Conservation (phyloP, 2,113 vertebrate genomes). For the Heterochromis multidens region DNA sequence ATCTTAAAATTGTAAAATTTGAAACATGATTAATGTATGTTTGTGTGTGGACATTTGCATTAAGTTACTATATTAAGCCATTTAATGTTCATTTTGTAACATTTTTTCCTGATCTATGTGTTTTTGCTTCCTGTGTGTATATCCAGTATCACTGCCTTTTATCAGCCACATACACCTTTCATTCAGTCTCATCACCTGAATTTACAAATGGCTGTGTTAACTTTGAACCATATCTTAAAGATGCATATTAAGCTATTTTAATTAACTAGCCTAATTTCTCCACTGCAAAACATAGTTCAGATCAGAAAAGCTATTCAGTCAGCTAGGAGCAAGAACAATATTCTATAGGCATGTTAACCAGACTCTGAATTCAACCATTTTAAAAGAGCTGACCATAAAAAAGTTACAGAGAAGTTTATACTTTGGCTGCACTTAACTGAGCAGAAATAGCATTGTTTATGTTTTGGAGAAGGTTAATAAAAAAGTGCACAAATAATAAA, state of each 20-base stretch:
- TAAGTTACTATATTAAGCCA: too few species aligned
- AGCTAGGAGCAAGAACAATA: not conserved
- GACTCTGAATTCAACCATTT: not conserved
- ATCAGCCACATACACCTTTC: not conserved
- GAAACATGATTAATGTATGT: too few species aligned
- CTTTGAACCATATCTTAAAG: not conserved
- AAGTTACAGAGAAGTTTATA: not conserved
- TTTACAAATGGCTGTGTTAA: not conserved
- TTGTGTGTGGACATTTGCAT: too few species aligned
- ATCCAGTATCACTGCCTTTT: not conserved
- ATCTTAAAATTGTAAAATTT: too few species aligned
- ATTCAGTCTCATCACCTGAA: accelerated
- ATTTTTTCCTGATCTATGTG: not conserved
- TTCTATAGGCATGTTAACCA: not conserved
- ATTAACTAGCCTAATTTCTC: not conserved
- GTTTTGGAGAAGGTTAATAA: not conserved
- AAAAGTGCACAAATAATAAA: not conserved
- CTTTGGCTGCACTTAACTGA: not conserved
- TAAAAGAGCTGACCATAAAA: not conserved
- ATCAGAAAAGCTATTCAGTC: not conserved
- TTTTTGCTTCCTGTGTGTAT: not conserved
- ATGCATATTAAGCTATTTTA: not conserved
- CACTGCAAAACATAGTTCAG: not conserved
- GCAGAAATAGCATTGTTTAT: not conserved
- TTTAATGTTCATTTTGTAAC: not conserved